phyloP scores from a whole-genome alignment of 2,113 vertebrate species.

The Clupea harengus region DNA sequence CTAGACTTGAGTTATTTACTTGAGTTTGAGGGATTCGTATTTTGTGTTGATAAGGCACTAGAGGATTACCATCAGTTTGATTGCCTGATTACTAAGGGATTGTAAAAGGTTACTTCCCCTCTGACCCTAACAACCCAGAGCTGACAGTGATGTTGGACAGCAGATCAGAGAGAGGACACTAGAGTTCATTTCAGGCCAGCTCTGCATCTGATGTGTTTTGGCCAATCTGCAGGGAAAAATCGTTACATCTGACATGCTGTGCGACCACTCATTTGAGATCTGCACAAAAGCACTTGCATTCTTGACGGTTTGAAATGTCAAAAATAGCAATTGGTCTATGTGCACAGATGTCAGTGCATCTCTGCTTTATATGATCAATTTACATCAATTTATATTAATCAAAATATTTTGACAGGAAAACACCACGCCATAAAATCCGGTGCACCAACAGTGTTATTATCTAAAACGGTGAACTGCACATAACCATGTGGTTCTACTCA shows the following conservation, averaged over 20 bases:
- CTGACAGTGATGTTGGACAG: neutral
- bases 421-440: neutral
- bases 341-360: neutral
- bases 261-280: neutral
- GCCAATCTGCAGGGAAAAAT: neutral
- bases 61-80: too few relatives aligned
- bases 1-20: neutral
- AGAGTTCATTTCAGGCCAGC: neutral
- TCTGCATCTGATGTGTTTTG: neutral
- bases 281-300: neutral
- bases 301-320: neutral
- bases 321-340: neutral
- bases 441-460: neutral
- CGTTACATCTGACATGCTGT: neutral
- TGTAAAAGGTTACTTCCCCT: neutral
- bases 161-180: neutral
- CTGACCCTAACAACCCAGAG: neutral
- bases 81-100: neutral
- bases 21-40: neutral
- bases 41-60: neutral
- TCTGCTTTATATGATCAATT: too few relatives aligned
- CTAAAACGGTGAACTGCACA: neutral
- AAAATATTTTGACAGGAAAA: neutral
- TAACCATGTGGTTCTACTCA: neutral
- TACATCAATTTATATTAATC: neutral